These are phyloP conservation scores for Martes martes DNA, from an alignment of 2,113 vertebrate species.

Conservation along the genomic window DNA sequence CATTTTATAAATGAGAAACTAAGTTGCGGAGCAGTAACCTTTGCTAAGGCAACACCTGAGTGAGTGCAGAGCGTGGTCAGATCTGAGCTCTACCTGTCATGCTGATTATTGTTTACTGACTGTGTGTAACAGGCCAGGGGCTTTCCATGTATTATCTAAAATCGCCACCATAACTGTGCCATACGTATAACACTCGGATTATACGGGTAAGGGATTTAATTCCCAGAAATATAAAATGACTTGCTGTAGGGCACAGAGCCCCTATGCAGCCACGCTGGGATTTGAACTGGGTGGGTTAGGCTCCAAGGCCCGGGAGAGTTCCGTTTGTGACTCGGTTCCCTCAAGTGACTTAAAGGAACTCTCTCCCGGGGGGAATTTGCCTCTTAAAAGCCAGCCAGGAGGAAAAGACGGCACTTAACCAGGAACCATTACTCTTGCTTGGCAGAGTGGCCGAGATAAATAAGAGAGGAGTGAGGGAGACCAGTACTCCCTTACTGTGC, in stretches of 20 bases:
- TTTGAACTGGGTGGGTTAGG: not conserved
- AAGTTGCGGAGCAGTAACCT: not conserved
- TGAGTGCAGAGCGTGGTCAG: not conserved
- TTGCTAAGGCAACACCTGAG: not conserved
- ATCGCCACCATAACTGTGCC: not conserved
- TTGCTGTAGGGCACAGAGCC: not conserved
- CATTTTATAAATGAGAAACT: not conserved
- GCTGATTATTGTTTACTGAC: not conserved
- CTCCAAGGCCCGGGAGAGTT: not conserved
- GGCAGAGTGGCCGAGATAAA: not conserved
- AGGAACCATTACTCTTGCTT: not conserved
- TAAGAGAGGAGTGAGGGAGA: not conserved
- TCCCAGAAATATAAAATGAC: not conserved
- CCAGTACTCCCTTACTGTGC: not conserved
- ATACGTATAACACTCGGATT: not conserved
- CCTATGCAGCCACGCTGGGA: accelerated
- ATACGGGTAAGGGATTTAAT: not conserved
- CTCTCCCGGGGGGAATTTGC: not conserved
- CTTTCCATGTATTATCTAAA: not conserved
- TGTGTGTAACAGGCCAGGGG: accelerated
- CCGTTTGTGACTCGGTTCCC: not conserved
- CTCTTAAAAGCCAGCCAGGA: not conserved
- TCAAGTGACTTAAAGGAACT: not conserved
- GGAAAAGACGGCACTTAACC: not conserved
- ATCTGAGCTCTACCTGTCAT: not conserved